A percentile compares a stretch with the other conserved stretches of the same genome.
Conservation (phyloP, 2,888 invertebrate species). For the Pogonocherus hispidulus region DNA sequence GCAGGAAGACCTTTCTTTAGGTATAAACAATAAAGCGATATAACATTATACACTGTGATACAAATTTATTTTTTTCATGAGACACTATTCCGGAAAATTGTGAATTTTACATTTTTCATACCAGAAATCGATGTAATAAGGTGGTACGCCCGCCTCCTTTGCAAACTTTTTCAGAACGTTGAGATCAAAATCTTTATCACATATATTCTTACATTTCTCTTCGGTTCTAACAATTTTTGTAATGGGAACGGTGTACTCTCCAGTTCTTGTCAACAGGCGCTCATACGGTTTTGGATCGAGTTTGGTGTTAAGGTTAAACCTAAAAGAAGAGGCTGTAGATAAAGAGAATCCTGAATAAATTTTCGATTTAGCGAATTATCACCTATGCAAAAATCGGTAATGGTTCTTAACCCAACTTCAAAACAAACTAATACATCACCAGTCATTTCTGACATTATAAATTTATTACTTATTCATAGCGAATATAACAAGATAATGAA, state of each 20-base stretch:
- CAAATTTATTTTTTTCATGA: not conserved
- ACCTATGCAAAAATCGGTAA: no score
- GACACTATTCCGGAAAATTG: slow-evolving; percentile 29
- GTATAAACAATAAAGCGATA: no score
- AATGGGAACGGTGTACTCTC: slow-evolving; percentile 37
- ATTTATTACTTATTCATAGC: no score
- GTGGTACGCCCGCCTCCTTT: slow-evolving; percentile 48
- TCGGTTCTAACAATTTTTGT: slow-evolving; percentile 39
- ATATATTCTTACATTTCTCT: slow-evolving; percentile 53
- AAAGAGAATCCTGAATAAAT: no score
- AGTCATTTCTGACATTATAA: no score
- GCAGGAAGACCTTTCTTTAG: no score
- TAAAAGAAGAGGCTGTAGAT: slow-evolving; percentile 42
- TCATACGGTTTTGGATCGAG: slow-evolving; percentile 44
- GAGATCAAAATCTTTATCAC: slow-evolving; percentile 55
- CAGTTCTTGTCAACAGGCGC: slow-evolving; percentile 34
- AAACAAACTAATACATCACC: no score
- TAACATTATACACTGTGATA: not conserved
- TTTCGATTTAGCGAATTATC: no score
- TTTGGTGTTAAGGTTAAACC: slow-evolving; percentile 47
- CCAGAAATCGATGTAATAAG: slow-evolving; percentile 62
- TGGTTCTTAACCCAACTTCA: no score
- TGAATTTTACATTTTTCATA: slow-evolving; percentile 51
- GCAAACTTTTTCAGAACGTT: slow-evolving; percentile 45
- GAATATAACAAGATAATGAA: no score